Base-by-base conservation (phyloP, 64 coral and sea anemone species). In the Pocillopora verrucosa region DNA sequence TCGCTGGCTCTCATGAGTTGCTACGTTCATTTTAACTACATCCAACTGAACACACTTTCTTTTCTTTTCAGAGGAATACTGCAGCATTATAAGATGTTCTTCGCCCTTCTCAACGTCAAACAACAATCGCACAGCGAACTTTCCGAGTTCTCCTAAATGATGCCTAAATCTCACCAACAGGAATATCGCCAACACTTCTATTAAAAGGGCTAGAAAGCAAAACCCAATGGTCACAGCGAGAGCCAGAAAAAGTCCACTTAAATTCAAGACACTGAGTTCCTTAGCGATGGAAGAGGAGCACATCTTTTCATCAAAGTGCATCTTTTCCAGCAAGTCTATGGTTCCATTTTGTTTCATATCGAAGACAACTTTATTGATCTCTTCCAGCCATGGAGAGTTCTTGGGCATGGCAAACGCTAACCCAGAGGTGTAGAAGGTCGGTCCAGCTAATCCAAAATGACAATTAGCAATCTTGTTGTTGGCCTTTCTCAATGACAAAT, bases 371-470 rank as follows among this genome's bases (percentile, higher is more conserved):
- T 35, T 16, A 0, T 19, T 87, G 41, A 74, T 60, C 16, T 87
- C 74, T 12, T 89, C 26, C 35, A 89, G 72, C 87, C 87, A 88
- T 12, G 60, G 87, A 11, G 87, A 89, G 1, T 73, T 59, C 7
- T 89, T 60, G 13, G 87, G 87, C 30, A 79, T n/a, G 22, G 87
- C 75, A 61, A 89, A 78, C 25, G n/a, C 87, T 14, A 89, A 17
- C 36, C 87, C 84, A 10, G 34, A 65, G 9, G 65, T 87, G 84
- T 74, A 87, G 62, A 87, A 87, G 16, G 73, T 87, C 15, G 84
- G 41, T 2, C 84, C 84, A 2, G 72, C 84, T 12, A 87, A 13
- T 19, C 68, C 16, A 16, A 62, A 78, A 34, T 2, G 36, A 34
- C 87, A 89, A 13, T 57, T 36, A 11, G 87, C 74, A 9, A 77